These are phyloP conservation scores for Hyles vespertilio DNA, from an alignment of 1,140 invertebrate genomes.

Conservation along the genomic window DNA sequence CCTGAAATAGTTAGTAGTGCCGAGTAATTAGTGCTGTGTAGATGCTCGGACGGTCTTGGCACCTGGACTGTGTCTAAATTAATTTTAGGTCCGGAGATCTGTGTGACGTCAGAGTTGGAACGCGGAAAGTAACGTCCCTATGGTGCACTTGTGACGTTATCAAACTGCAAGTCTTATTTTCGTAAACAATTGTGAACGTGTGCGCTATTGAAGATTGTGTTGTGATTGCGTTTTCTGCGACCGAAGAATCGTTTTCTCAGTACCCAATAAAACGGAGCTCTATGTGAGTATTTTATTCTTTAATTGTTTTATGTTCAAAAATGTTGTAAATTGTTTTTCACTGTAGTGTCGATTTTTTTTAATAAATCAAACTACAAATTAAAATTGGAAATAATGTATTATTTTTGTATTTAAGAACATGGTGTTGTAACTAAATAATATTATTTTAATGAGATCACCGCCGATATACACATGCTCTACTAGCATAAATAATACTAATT, in stretches of 20 bases:
- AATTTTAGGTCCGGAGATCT: constrained; percentile 20
- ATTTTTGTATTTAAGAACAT: background rate
- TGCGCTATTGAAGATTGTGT: background rate
- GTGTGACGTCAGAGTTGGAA: constrained; percentile 8
- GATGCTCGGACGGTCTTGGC: constrained; percentile 39
- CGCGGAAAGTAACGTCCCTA: constrained; percentile 9
- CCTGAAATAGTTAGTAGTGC: constrained; percentile 65
- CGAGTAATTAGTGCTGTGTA: constrained; percentile 51
- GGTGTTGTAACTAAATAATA: background rate
- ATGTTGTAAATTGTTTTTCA: too few species aligned
- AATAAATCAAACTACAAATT: too few species aligned
- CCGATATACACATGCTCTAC: background rate
- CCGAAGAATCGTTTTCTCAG: too few species aligned
- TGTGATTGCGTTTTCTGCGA: background rate
- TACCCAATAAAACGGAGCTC: too few species aligned
- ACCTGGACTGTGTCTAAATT: constrained; percentile 19
- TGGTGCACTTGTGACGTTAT: background rate
- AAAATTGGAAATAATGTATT: too few species aligned
- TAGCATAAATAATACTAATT: constrained; percentile 2
- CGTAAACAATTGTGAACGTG: constrained; percentile 9
- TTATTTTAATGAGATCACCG: constrained; percentile 4
- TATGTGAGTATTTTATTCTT: too few species aligned
- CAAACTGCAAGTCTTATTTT: background rate
- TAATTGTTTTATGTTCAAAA: too few species aligned
- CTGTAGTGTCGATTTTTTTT: too few species aligned